These are phyloP conservation scores for Cassiopea andromeda DNA, from an alignment of 30 jellyfish, hydroid and myxozoan genomes.

Conservation along the genomic window DNA sequence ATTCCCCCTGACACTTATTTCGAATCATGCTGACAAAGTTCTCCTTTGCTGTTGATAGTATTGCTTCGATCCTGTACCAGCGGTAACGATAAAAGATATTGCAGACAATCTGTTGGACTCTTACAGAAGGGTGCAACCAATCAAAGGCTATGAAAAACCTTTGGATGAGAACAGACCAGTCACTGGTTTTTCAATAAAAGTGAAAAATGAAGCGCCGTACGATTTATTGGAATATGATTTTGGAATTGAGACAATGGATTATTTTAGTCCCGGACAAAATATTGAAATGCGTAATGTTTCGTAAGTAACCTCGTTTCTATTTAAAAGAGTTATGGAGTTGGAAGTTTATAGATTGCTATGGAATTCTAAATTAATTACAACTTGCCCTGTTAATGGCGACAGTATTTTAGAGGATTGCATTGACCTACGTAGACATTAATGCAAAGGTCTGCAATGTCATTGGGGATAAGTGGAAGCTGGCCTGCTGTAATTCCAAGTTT, in stretches of 20 bases:
- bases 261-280: conserved; percentile 78
- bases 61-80: conserved; percentile 96
- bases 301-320: conserved; percentile 46
- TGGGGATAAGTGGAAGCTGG: no score
- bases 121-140: conserved; percentile 54
- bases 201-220: conserved; percentile 59
- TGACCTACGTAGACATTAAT: no score
- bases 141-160: conserved; percentile 73
- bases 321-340: neutral
- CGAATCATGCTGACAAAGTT: no score
- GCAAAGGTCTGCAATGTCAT: no score
- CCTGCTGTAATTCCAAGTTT: no score
- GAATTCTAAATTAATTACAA: no score
- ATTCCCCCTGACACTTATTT: no score
- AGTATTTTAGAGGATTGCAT: no score
- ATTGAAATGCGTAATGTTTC: conserved; percentile 78
- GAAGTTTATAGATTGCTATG: no score
- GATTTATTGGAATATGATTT: conserved; percentile 84
- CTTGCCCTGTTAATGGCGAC: no score
- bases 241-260: conserved; percentile 63
- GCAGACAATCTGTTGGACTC: conserved; percentile 80
- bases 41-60: conserved; percentile 47
- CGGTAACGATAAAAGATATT: conserved; percentile 79
- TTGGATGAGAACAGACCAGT: conserved; percentile 72
- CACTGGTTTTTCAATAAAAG: conserved; percentile 88